Evolutionary conservation across 2,113 vertebrate genomes (phyloP), one percentile per base, ranked within the genome.

Genomic region (Entomyzon cyanotis): DNA sequence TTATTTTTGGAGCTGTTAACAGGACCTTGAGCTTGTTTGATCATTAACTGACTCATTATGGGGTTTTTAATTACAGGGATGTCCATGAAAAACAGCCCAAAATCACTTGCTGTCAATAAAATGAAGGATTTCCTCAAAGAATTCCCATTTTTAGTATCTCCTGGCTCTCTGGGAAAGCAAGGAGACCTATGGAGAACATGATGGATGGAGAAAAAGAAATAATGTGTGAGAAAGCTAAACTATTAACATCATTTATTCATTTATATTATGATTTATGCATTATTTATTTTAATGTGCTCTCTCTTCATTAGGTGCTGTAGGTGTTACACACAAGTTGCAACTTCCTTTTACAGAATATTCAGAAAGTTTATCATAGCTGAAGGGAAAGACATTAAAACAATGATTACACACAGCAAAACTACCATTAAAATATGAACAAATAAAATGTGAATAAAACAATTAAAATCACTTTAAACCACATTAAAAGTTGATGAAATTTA

Each of bases 401-500:
- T 15, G 19, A 58, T 19, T 52, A 47, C 12, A 59, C 15, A 53
- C 15, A 84, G 39, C 55, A 63, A 60, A 89, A 44, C 5, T 9
- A 8, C 11, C 3, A 24, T 9, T 46, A 15, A 63, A 52, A 60
- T 4, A 33, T 37, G 37, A 37, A 37, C 37, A 37, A 37, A 37
- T 37, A 37, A 37, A 37, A 37, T 0, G 15, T 11, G 20, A 35
- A 30, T 4, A 11, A 47, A 47, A 18, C 27, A 12, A 46, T 25
- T 17, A 13, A 50, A 58, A 49, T 9, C 55, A 18, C 11, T 46
- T 10, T 6, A 35, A 71, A 55, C 5, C 23, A 30, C 39, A 12
- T n/a, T 5, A 30, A 68, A 63, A 47, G 27, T 5, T 0, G 6
- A 46, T 19, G 0, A 28, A 46, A 2, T 19, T 23, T 19, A 37